These are phyloP conservation scores for Epistrophe eligans DNA, from an alignment of 2,888 invertebrate species.

Conservation along the genomic window DNA sequence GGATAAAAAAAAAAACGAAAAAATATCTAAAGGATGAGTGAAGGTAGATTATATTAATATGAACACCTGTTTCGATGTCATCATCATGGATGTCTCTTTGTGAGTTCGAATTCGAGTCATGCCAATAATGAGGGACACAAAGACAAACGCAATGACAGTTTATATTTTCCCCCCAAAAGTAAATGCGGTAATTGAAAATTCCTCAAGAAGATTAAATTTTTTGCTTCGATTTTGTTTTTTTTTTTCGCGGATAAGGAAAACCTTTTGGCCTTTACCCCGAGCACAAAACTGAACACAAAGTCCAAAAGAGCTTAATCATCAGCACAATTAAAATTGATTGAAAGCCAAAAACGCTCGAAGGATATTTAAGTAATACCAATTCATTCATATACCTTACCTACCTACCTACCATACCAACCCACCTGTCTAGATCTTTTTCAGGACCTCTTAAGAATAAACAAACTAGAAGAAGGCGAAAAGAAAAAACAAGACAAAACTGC, in stretches of 20 bases:
- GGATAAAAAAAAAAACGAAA: not conserved
- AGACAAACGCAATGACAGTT: conserved; percentile 58
- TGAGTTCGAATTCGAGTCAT: not conserved
- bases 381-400: too few relatives aligned
- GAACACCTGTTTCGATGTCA: conserved; percentile 21
- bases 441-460: conserved; percentile 4
- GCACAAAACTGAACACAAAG: not conserved
- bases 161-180: conserved; percentile 42
- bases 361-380: conserved; percentile 36
- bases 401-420: too few relatives aligned
- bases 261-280: not conserved
- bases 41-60: conserved; percentile 13
- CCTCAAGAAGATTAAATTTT: conserved; percentile 66
- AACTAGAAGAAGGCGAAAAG: not conserved
- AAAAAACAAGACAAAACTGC: not conserved
- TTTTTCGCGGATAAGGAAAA: not conserved
- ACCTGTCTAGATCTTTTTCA: not conserved
- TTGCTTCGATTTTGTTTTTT: conserved; percentile 9
- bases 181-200: conserved; percentile 67
- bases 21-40: conserved; percentile 13
- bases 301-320: conserved; percentile 71
- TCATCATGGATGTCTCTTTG: conserved; percentile 12
- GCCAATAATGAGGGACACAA: conserved; percentile 18
- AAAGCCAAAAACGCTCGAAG: conserved; percentile 58
- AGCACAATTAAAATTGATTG: conserved; percentile 75